Conservation (phyloP, 2,797 vertebrate genomes). For the Oreortyx pictus region DNA sequence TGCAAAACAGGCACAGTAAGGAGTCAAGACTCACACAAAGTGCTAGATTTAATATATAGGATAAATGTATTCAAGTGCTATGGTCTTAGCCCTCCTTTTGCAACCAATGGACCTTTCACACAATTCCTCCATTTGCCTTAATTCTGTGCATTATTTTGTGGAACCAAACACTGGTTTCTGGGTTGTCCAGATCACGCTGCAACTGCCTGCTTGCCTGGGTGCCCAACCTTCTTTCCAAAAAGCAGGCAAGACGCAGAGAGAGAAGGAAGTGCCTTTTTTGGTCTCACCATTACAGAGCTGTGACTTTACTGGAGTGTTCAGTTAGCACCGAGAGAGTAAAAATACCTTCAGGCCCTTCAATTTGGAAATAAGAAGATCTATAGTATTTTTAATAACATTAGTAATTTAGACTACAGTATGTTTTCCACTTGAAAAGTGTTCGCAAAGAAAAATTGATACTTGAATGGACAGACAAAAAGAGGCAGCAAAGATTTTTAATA, state of each 20-base stretch:
- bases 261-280: not conserved
- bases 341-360: not conserved
- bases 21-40: not conserved
- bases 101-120: not conserved
- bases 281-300: not conserved
- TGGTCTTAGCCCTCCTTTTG: not conserved
- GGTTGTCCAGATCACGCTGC: not conserved
- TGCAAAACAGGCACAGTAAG: conserved; percentile 4
- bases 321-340: not conserved
- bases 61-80: not conserved
- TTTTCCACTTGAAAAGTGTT: not conserved
- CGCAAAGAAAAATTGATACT: not conserved
- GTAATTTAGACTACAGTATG: not conserved
- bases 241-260: not conserved
- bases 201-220: not conserved
- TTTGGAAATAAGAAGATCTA: not conserved
- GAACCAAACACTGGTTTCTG: not conserved
- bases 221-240: not conserved
- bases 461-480: not conserved
- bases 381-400: not conserved
- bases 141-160: not conserved
- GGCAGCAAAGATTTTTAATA: not conserved
- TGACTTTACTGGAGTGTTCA: not conserved
- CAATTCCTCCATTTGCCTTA: not conserved
- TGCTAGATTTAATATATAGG: not conserved